Base-by-base conservation (phyloP, 2,888 invertebrate species). In the Noctua janthe region DNA sequence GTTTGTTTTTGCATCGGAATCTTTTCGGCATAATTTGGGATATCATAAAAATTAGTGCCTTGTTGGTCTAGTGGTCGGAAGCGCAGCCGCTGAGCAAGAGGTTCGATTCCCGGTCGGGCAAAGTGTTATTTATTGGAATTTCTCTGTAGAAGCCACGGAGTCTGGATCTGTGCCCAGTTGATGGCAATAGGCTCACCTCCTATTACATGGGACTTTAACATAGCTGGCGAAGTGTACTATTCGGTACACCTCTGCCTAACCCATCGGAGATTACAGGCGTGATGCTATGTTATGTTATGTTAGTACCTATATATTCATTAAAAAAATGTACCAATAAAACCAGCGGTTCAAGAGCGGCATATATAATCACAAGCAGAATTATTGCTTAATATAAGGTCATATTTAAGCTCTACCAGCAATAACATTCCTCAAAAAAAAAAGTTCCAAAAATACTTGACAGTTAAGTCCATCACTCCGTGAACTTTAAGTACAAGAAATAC, bases 401-500 rank as follows among this genome's bases (percentile, higher is more conserved):
- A n/a, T n/a, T n/a, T n/a, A 23, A 3, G 56, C 23, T 15, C 20
- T 20, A 6, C n/a, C 49, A 59, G 8, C 23, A 35, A 59, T 29
- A 23, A 10, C n/a, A 51, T 59, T 43, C 54, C 10, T n/a, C 23
- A 1, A 20, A 43, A 80, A 15, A 29, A n/a, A 10, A 71, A n/a
- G 7, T 47, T 11, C 11, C 6, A 49, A 80, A 81, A 56, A 49
- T 49, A 39, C n/a, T 56, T 49, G 10, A 39, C n/a, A 67, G n/a
- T 47, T n/a, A n/a, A 20, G 7, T 8, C 11, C 11, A 13, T 7
- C 7, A 39, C 2, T 47, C 20, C 15, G 54, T 66, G 10, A 49
- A 67, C 2, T 35, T 66, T 80, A 29, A 39, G 10, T 8, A n/a
- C 15, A 54, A 47, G 20, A 64, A 80, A 81, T 43, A 62, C 17